These are phyloP conservation scores for Epirrhoe alternata DNA, from an alignment of 2,888 invertebrate genomes.

Conservation along the genomic window DNA sequence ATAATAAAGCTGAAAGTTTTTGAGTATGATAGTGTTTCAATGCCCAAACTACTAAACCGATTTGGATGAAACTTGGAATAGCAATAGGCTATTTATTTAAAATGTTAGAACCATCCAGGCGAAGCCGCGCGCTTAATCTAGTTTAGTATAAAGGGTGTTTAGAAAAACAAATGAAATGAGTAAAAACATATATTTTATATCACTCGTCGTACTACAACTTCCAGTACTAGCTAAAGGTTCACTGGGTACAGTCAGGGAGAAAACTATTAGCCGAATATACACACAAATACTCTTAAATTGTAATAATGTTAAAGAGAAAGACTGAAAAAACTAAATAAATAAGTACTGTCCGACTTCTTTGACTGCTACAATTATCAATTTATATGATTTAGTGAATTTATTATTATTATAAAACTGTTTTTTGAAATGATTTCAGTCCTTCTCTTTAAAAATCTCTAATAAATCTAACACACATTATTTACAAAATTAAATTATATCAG, in stretches of 20 bases:
- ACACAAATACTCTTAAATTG: constrained; percentile 62
- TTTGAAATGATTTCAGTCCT: constrained; percentile 27
- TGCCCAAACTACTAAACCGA: no score
- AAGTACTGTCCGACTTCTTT: constrained; percentile 9
- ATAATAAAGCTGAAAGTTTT: no score
- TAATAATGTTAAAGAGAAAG: constrained; percentile 33
- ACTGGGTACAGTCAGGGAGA: constrained; percentile 61
- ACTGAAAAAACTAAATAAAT: constrained; percentile 26
- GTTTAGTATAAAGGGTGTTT: constrained; percentile 6
- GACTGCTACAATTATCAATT: background rate
- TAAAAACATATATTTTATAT: constrained; percentile 85
- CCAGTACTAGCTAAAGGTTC: constrained; percentile 46
- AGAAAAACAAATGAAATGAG: constrained; percentile 68
- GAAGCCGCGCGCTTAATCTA: no score
- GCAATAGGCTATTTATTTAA: no score
- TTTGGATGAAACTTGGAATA: no score
- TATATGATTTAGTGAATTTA: background rate
- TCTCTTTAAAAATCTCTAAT: constrained; percentile 45
- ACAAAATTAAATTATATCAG: constrained; percentile 54
- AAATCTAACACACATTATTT: constrained; percentile 61
- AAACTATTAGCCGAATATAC: constrained; percentile 60
- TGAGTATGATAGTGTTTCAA: no score
- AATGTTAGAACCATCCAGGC: no score
- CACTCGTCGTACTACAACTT: constrained; percentile 74
- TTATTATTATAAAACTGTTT: no score